Evolutionary conservation across 2,888 invertebrate species (phyloP), one percentile per base, ranked within the genome.

Genomic region (Gastrophysa polygoni): DNA sequence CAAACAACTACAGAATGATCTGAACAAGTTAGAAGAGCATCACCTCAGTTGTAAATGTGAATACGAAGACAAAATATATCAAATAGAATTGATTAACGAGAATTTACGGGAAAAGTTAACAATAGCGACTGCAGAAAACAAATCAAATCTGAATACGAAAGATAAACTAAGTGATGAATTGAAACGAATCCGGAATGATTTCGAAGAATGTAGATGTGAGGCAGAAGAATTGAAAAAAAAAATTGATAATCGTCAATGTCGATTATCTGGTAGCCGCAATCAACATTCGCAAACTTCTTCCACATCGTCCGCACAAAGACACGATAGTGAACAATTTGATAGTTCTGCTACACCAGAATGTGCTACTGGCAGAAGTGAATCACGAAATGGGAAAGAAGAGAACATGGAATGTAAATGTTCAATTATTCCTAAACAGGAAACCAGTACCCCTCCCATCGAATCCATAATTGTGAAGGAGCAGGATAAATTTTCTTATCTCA

Each of bases 91-190:
- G 18, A 28, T 32, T 32, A 46, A 55, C 1, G 38, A 28, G n/a
- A 38, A 28, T 11, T 34, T 63, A 44, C 14, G 32, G 1, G 56
- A 63, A 0, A 63, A 24, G 10, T 32, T 59, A 21, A n/a, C 34
- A 10, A 59, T 51, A 28, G 16, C 59, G n/a, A 63, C 44, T 24
- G 34, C 32, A 4, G 63, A 63, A 43, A 63, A 63, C 21, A 29
- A 32, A 47, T 32, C 50, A 16, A 56, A 59, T 29, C 32, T 63
- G 6, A 44, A 56, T 14, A 51, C 54, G 21, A 63, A 56, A 2
- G 38, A 55, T 6, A 32, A 34, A 14, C 14, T 59, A 10, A 56
- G 29, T 7, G 17, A 18, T 7, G 20, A 56, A 14, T 18, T 61
- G 10, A 56, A 56, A 2, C 14, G 32, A 14, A 6, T 38, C 3